These are phyloP conservation scores for Drosophila koepferae DNA, from an alignment of 2,888 invertebrate genomes.

Conservation along the genomic window DNA sequence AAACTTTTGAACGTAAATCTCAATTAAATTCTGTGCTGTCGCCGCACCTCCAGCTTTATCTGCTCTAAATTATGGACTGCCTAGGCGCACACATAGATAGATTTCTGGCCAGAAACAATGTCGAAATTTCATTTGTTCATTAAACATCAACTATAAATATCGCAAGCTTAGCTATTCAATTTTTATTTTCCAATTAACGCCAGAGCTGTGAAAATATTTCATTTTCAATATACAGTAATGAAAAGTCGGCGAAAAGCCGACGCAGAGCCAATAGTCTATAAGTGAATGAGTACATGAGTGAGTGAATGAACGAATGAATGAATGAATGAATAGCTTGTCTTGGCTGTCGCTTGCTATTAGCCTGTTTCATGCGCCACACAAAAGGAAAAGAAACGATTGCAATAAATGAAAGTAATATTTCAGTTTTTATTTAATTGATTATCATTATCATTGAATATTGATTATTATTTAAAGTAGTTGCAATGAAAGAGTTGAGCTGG, in stretches of 20 bases:
- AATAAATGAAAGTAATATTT: slow-evolving; percentile 53
- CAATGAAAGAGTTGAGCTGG: neutral
- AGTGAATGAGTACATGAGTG: slow-evolving; percentile 9
- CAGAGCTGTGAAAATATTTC: slow-evolving; percentile 53
- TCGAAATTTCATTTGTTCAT: slow-evolving; percentile 24
- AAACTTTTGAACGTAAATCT: slow-evolving; percentile 34
- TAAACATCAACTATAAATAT: slow-evolving; percentile 16
- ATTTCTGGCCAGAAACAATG: slow-evolving; percentile 16
- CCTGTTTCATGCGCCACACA: slow-evolving; percentile 37
- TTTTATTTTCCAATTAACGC: slow-evolving; percentile 54
- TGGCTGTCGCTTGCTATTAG: slow-evolving; percentile 18
- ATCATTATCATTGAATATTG: slow-evolving; percentile 19
- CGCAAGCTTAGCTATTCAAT: neutral
- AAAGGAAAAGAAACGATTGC: slow-evolving; percentile 30
- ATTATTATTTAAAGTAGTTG: neutral
- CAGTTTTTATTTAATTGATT: slow-evolving; percentile 29
- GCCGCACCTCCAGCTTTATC: slow-evolving; percentile 26
- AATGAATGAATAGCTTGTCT: slow-evolving; percentile 9
- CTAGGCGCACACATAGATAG: slow-evolving; percentile 1
- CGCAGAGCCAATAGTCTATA: slow-evolving; percentile 7
- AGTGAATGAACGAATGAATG: slow-evolving; percentile 16
- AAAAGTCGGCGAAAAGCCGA: slow-evolving; percentile 25
- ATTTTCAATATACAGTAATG: slow-evolving; percentile 44
- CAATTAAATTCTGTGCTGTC: slow-evolving; percentile 45
- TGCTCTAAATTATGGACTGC: slow-evolving; percentile 16